phyloP scores from a whole-genome alignment of 2,888 invertebrate genomes.

The Ceraclea dissimilis region DNA sequence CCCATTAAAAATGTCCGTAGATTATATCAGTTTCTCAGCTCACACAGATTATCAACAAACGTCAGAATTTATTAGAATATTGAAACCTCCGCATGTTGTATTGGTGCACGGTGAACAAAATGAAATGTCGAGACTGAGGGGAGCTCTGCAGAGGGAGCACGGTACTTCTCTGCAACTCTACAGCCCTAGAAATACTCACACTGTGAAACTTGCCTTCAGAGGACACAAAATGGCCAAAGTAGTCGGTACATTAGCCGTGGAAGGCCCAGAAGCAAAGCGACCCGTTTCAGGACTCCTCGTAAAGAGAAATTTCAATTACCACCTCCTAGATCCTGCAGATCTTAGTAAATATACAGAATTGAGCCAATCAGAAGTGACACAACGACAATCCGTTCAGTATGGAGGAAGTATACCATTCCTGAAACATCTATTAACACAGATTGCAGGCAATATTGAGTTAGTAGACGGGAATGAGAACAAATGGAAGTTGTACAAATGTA shows the following conservation, averaged over 20 bases:
- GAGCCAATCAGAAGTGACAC: conserved; percentile 86
- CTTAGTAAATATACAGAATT: conserved; percentile 94
- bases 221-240: conserved; percentile 99
- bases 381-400: conserved; percentile 87
- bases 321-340: conserved; percentile 85
- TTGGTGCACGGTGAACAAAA: conserved; percentile 98
- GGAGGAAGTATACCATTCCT: conserved; percentile 64
- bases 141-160: conserved; percentile 89
- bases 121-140: conserved; percentile 95
- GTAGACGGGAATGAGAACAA: conserved; percentile 59
- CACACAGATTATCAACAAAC: conserved; percentile 98
- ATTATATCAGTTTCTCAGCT: conserved; percentile 99
- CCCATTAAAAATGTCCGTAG: conserved; percentile 94
- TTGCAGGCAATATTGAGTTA: conserved; percentile 66
- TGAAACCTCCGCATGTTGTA: conserved; percentile 94
- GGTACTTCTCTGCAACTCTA: conserved; percentile 86
- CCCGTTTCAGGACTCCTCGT: conserved; percentile 88
- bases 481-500: conserved; percentile 72
- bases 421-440: conserved; percentile 68
- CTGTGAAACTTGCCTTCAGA: conserved; percentile 86
- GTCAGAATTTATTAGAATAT: conserved; percentile 88
- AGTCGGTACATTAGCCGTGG: conserved; percentile 86
- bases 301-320: conserved; percentile 97
- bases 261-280: conserved; percentile 69
- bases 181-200: conserved; percentile 93